phyloP scores from a whole-genome alignment of 2,888 invertebrate genomes.

The Formica aserva region DNA sequence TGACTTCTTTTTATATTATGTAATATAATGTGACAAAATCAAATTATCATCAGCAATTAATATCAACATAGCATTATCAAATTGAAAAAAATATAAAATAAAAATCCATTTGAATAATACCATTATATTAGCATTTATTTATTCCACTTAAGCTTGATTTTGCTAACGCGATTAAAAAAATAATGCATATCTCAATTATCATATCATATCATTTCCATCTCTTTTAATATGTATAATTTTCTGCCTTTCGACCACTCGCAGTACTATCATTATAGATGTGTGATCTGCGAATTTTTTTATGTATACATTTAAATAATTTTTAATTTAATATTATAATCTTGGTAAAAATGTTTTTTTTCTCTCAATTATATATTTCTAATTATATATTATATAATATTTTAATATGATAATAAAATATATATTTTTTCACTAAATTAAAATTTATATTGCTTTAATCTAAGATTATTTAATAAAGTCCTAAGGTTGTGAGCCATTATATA shows the following conservation, averaged over 20 bases:
- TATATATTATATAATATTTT: background rate
- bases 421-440: background rate
- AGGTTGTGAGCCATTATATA: background rate
- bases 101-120: background rate
- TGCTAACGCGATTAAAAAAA: background rate
- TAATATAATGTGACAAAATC: background rate
- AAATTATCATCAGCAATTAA: constrained; percentile 9
- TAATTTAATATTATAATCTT: constrained; percentile 41
- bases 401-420: background rate
- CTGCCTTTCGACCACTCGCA: background rate
- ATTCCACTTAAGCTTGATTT: constrained; percentile 48
- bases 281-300: background rate
- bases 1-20: background rate
- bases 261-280: background rate
- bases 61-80: background rate
- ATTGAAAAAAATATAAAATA: background rate
- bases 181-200: constrained; percentile 18
- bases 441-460: background rate
- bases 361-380: background rate
- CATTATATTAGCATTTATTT: constrained; percentile 9
- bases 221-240: background rate
- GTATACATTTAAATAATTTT: constrained; percentile 10
- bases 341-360: background rate
- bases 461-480: background rate
- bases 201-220: background rate